Base-by-base conservation (phyloP, 2,888 invertebrate species). In the Melanostoma mellinum region DNA sequence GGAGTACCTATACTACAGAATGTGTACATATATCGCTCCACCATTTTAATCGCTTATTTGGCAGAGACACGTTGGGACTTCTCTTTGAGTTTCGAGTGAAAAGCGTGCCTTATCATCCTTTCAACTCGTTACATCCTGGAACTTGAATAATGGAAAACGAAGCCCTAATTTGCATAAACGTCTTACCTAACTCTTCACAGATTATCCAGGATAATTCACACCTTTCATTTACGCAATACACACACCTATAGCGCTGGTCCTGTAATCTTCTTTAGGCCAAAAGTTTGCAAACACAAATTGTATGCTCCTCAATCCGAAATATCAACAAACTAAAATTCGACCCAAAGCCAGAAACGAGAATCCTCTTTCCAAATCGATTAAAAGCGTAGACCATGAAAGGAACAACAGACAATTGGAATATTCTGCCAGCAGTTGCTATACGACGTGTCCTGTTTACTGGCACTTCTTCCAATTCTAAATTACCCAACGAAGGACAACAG, bases 401-500 rank as follows among this genome's bases (percentile, higher is more conserved):
- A 77, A 63, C n/a, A 20, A 48, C 55, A 36, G 63, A 77, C 81
- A 77, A 76, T 65, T 61, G 69, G 44, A 38, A 56, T 50, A 30
- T 10, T 67, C 3, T 55, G 30, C 44, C 10, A 46, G 0, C 8
- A 35, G 30, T 44, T 6, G 42, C 9, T 6, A 35, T 30, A 33
- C 5, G 36, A 32, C 9, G 5, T 46, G 35, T 35, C 8, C 9
- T 42, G 30, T 6, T 30, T 33, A 6, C 3, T 67, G 8, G 67
- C 52, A 53, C 58, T 78, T 72, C 48, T 58, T 38, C 33, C 40
- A 46, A 76, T 72, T 38, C 50, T 42, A 65, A 76, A 81, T 81
- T 81, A 40, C 68, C 81, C 55, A 81, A 82, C 81, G 32, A 82
- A 82, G 77, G 77, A 77, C 81, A 77, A 77, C 67, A 77, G 81